A percentile compares a stretch with the other conserved stretches of the same genome.
phyloP scores from a whole-genome alignment of 2,888 invertebrate species.

The Eledona agricola region DNA sequence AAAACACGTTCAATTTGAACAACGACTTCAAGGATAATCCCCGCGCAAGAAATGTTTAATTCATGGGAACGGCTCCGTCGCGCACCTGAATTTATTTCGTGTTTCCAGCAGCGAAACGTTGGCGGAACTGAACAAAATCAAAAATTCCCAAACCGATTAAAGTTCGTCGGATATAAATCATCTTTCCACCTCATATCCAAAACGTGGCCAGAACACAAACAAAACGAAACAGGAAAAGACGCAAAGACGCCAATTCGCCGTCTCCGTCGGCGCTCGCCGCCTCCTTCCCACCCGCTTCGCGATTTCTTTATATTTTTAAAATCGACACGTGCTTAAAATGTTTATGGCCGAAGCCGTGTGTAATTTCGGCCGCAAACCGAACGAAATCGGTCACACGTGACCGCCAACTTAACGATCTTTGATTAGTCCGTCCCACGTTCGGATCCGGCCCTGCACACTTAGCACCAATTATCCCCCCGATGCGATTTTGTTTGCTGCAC shows the following conservation, averaged over 20 bases:
- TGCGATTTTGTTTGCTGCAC: conserved; percentile 25
- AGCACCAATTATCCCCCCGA: conserved; percentile 14
- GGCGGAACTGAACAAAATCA: too few species aligned
- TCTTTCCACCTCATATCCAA: conserved; percentile 49
- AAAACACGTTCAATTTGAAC: too few species aligned
- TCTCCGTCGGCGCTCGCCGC: conserved; percentile 6
- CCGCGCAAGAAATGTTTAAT: too few species aligned
- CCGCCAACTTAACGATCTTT: not conserved
- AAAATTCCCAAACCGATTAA: too few species aligned
- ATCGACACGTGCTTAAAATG: conserved; percentile 53
- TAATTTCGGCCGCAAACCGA: too few species aligned
- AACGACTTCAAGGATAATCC: too few species aligned
- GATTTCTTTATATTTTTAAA: conserved; percentile 33
- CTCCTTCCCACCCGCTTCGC: conserved; percentile 7
- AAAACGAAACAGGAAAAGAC: conserved; percentile 40
- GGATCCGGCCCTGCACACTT: conserved; percentile 5
- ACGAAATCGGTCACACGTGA: conserved; percentile 4
- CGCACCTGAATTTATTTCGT: too few species aligned
- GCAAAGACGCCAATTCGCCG: conserved; percentile 12
- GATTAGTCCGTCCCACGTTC: too few species aligned
- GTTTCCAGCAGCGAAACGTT: too few species aligned
- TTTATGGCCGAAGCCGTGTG: conserved; percentile 49
- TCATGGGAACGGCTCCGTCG: too few species aligned
- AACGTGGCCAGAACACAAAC: conserved; percentile 49
- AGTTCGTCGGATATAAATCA: too few species aligned